These are phyloP conservation scores for Habropoda laboriosa DNA, from an alignment of 1,140 invertebrate species.

Conservation along the genomic window DNA sequence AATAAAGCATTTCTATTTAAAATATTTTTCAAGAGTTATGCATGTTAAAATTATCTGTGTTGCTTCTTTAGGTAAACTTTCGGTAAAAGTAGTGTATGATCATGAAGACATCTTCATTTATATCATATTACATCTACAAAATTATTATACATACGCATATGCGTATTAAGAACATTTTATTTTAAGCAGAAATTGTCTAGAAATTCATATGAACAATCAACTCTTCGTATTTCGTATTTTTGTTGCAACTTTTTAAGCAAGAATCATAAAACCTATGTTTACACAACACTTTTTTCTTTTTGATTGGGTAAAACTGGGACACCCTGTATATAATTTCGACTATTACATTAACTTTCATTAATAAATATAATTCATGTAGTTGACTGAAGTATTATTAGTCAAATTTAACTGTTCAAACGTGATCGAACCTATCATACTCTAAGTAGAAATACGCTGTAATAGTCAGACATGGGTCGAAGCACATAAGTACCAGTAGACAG, in stretches of 20 bases:
- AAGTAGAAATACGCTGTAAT: neutral
- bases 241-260: no score
- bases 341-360: no score
- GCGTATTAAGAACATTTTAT: neutral
- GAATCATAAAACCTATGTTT: no score
- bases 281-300: no score
- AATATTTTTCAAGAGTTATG: neutral
- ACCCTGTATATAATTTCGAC: no score
- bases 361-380: no score
- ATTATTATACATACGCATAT: neutral
- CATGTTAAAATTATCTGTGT: neutral
- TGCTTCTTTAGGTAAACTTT: neutral
- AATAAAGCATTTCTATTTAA: neutral
- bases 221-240: no score
- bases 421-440: rapidly evolving
- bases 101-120: neutral
- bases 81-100: neutral
- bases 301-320: no score
- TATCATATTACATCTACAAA: neutral
- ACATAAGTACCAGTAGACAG: neutral
- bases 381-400: neutral
- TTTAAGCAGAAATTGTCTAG: neutral
- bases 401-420: neutral
- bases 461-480: no score
- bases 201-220: neutral